A percentile compares a stretch with the other conserved stretches of the same genome.
These are phyloP conservation scores for Carterocephalus palaemon DNA, from an alignment of 2,888 invertebrate genomes.

Conservation along the genomic window DNA sequence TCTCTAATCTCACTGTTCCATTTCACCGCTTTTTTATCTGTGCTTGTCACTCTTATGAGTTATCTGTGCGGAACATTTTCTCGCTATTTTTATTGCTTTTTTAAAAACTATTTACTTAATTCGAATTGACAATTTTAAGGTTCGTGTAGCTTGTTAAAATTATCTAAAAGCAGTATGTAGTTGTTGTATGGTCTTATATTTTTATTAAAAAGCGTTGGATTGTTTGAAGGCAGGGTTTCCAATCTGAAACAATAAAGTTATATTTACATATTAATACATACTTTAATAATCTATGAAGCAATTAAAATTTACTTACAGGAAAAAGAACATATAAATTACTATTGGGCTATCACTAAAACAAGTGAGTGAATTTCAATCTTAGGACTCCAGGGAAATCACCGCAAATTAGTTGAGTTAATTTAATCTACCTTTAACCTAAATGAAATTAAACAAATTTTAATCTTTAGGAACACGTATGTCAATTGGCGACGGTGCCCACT, in stretches of 20 bases:
- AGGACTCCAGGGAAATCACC: no score
- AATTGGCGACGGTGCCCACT: no score
- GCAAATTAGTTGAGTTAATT: no score
- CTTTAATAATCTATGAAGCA: background rate
- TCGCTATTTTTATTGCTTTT: no score
- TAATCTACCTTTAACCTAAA: no score
- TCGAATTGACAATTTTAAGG: slow-evolving; percentile 13
- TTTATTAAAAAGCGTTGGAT: slow-evolving; percentile 33
- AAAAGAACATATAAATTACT: no score
- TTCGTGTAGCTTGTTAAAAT: background rate
- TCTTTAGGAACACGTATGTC: no score
- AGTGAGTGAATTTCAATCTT: no score
- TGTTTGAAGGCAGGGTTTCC: slow-evolving; percentile 44
- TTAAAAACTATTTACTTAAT: no score
- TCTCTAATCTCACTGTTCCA: slow-evolving; percentile 29
- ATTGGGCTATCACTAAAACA: no score
- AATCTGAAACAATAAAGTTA: slow-evolving; percentile 49
- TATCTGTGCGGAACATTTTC: slow-evolving; percentile 17
- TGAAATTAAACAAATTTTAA: no score
- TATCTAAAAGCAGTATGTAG: slow-evolving; percentile 9
- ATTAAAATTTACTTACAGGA: no score
- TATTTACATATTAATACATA: background rate
- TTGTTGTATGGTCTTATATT: background rate
- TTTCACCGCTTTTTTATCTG: slow-evolving; percentile 26
- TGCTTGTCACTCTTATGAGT: slow-evolving; percentile 20